phyloP scores from a whole-genome alignment of 2,888 invertebrate genomes.

The Phyllotreta cruciferae region DNA sequence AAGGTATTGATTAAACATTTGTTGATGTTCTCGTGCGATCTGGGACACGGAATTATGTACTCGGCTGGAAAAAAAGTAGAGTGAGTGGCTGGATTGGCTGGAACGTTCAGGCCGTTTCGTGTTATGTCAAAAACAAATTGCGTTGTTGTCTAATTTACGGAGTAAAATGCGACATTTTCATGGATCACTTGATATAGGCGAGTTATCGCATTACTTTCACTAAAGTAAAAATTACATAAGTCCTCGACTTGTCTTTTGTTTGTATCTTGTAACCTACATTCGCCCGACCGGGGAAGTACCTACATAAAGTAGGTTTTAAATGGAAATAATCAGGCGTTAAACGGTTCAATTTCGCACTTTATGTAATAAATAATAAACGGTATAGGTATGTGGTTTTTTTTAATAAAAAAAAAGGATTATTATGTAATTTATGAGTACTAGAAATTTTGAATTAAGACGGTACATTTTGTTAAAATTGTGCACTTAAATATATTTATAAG shows the following conservation, averaged over 20 bases:
- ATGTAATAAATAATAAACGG: too few relatives aligned
- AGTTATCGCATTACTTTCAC: conserved; percentile 4
- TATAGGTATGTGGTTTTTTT: too few relatives aligned
- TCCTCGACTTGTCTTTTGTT: conserved; percentile 11
- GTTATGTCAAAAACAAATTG: not conserved
- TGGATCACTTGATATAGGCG: not conserved
- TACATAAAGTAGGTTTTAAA: too few relatives aligned
- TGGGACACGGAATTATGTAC: conserved; percentile 75
- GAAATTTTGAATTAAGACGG: too few relatives aligned
- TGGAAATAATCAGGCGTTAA: too few relatives aligned
- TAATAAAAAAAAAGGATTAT: too few relatives aligned
- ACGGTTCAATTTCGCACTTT: too few relatives aligned
- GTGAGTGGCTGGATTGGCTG: not conserved
- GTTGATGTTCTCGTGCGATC: conserved; percentile 71
- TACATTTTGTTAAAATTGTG: too few relatives aligned
- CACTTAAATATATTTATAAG: too few relatives aligned
- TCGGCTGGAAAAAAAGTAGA: conserved; percentile 66
- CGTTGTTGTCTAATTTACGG: not conserved
- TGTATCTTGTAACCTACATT: conserved; percentile 19
- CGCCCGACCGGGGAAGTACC: not conserved
- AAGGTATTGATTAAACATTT: conserved; percentile 73
- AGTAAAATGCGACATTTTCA: not conserved
- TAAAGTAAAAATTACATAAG: conserved; percentile 7
- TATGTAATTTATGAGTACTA: too few relatives aligned
- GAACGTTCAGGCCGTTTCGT: not conserved